These are phyloP conservation scores for Eumerus sabulonum DNA, from an alignment of 2,888 invertebrate species.

Conservation along the genomic window DNA sequence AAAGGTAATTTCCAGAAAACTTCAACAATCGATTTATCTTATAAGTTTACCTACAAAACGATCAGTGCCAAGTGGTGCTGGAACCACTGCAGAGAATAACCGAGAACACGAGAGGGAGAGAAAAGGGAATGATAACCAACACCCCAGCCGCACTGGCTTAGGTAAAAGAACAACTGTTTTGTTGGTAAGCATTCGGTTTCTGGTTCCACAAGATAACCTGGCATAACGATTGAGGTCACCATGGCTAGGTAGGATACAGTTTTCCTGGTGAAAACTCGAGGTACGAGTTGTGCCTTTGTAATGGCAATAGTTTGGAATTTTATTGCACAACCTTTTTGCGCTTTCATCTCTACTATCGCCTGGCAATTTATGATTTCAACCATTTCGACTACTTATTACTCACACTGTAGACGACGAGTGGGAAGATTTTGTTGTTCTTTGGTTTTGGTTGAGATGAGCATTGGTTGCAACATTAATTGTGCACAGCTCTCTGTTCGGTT, in stretches of 20 bases:
- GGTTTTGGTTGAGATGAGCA: no score
- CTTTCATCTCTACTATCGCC: slow-evolving; percentile 14
- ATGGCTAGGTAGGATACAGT: background rate
- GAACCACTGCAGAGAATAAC: background rate
- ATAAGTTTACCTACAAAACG: slow-evolving; percentile 25
- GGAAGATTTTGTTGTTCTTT: no score
- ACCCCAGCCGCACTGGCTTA: no score
- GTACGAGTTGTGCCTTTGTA: slow-evolving; percentile 21
- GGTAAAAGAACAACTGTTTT: background rate
- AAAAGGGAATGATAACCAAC: background rate
- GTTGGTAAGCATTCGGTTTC: slow-evolving; percentile 5
- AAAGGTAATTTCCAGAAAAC: slow-evolving; percentile 63
- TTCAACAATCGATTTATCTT: slow-evolving; percentile 62
- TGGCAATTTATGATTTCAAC: no score
- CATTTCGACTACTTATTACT: no score
- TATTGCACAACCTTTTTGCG: slow-evolving; percentile 54
- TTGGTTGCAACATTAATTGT: no score
- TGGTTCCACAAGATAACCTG: slow-evolving; percentile 46
- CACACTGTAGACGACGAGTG: no score
- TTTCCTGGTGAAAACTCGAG: background rate
- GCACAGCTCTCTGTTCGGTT: no score
- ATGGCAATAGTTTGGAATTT: slow-evolving; percentile 60
- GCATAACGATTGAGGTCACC: slow-evolving; percentile 55
- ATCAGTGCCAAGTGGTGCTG: slow-evolving; percentile 4
- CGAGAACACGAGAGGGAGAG: background rate